A percentile compares a stretch with the other conserved stretches of the same genome.
Conservation (phyloP, 2,113 vertebrate species). For the Gallinago media region DNA sequence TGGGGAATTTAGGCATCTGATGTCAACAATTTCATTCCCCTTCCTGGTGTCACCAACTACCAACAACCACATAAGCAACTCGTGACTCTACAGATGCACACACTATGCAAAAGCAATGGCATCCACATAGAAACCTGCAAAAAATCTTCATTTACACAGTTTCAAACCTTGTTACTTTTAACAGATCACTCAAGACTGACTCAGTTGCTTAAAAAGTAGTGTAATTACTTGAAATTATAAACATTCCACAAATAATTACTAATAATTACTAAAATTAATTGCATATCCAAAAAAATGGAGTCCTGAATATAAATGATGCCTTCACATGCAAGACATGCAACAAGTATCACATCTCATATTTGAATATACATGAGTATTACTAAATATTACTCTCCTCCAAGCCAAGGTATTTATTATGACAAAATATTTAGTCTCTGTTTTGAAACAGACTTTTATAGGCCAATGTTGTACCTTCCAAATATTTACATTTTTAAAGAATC, state of each 20-base stretch:
- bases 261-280: not conserved
- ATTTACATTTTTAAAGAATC: not conserved
- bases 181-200: not conserved
- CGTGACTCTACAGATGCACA: not conserved
- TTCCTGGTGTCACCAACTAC: not conserved
- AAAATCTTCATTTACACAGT: not conserved
- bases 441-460: not conserved
- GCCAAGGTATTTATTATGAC: not conserved
- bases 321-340: not conserved
- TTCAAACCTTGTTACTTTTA: not conserved
- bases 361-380: not conserved
- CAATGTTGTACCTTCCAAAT: not conserved
- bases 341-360: not conserved
- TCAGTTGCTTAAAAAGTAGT: not conserved
- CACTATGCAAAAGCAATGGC: not conserved
- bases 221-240: not conserved
- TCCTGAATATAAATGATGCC: not conserved
- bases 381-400: not conserved
- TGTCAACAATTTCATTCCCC: not conserved
- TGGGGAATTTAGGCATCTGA: not conserved
- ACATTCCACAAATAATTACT: not conserved
- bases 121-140: not conserved
- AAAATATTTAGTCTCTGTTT: not conserved
- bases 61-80: not conserved
- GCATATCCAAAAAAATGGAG: not conserved